Percentiles rank a stretch among this genome's conserved stretches.
Evolutionary conservation across 2,888 invertebrate genomes (phyloP).

Genomic region (Himalopsyche kuldschensis): DNA sequence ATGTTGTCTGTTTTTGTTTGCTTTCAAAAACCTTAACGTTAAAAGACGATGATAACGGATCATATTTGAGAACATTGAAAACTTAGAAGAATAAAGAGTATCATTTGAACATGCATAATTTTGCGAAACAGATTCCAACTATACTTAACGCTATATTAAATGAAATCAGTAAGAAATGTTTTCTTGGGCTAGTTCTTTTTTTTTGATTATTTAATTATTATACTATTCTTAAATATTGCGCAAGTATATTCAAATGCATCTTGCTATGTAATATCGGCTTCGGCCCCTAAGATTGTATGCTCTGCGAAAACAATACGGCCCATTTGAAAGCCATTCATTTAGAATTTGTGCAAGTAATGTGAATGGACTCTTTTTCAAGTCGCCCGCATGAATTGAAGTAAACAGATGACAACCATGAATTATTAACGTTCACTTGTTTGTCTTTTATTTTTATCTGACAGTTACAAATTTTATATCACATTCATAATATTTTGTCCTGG

Average conservation of each 20-base stretch:
- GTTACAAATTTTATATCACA: neutral
- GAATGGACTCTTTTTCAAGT: neutral
- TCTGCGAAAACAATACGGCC: conserved; percentile 2
- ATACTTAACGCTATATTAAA: no score
- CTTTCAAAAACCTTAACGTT: no score
- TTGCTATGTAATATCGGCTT: neutral
- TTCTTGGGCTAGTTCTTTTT: no score
- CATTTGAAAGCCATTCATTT: conserved; percentile 23
- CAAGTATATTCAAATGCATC: neutral
- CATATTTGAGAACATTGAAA: no score
- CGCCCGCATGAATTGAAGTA: neutral
- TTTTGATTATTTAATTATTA: no score
- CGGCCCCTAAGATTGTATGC: neutral
- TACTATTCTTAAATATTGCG: no score
- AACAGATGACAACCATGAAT: neutral
- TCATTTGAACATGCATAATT: no score
- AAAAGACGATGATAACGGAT: no score
- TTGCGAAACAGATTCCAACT: no score
- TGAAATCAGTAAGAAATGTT: no score
- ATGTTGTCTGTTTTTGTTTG: no score
- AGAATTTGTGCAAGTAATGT: conserved; percentile 15
- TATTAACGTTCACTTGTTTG: neutral
- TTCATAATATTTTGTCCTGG: neutral
- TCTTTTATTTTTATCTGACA: neutral
- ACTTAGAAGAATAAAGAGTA: no score